Conservation (phyloP, 2,888 invertebrate species). For the Synergus japonicus region DNA sequence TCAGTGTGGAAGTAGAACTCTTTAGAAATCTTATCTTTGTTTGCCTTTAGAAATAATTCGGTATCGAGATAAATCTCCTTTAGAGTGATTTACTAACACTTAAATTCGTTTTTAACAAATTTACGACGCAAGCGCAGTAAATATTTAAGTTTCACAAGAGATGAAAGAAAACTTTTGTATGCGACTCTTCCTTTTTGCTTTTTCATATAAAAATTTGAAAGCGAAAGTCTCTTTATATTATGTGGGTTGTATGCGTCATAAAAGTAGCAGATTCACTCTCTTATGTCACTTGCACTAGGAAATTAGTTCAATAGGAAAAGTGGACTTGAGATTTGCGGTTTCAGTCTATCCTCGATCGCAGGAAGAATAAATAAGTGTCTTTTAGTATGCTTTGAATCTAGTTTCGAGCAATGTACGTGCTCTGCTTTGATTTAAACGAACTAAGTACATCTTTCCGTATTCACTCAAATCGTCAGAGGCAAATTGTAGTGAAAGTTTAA, state of each 20-base stretch:
- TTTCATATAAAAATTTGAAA: neutral
- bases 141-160: neutral
- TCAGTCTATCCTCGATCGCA: slow-evolving; percentile 10
- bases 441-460: slow-evolving; percentile 1
- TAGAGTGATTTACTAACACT: neutral
- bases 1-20: neutral
- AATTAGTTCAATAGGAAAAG: slow-evolving; percentile 3
- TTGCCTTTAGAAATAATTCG: neutral
- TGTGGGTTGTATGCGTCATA: slow-evolving; percentile 33
- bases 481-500: slow-evolving; percentile 31
- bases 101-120: neutral
- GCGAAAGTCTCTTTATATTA: slow-evolving; percentile 33
- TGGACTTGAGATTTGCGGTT: slow-evolving; percentile 13
- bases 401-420: slow-evolving; percentile 42
- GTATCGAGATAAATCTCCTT: neutral
- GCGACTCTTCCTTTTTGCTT: neutral
- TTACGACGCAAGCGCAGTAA: neutral
- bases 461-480: neutral
- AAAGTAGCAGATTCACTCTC: slow-evolving; percentile 28
- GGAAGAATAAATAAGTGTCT: slow-evolving; percentile 43
- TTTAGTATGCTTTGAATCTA: slow-evolving; percentile 40
- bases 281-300: neutral
- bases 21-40: neutral
- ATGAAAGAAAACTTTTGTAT: neutral
- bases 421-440: slow-evolving; percentile 28